Percentiles rank a stretch among this genome's conserved stretches.
Conservation (phyloP, 2,797 vertebrate species). For the Taenioides sp. region DNA sequence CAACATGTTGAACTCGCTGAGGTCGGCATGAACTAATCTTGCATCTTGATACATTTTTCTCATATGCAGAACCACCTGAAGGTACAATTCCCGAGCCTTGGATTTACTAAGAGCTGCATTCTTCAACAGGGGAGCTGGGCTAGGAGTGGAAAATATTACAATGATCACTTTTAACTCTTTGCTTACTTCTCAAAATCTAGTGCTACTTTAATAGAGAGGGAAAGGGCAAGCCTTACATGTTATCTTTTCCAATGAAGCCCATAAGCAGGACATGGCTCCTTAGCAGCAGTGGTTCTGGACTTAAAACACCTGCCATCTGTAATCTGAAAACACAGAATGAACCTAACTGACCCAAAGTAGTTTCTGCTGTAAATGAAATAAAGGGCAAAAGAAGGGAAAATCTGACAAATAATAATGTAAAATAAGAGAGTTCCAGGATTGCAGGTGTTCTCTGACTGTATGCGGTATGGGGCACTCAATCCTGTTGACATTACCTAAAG, state of each 20-base stretch:
- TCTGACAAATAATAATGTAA: too few relatives aligned
- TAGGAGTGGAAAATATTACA: conserved; percentile 46
- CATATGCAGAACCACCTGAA: conserved; percentile 92
- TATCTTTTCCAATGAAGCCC: conserved; percentile 92
- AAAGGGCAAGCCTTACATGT: conserved; percentile 78
- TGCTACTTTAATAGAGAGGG: neutral
- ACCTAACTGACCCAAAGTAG: neutral
- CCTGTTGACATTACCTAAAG: too few relatives aligned
- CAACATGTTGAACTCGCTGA: conserved; percentile 98
- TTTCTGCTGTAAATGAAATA: neutral
- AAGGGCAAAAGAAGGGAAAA: too few relatives aligned
- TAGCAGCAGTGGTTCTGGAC: conserved; percentile 90
- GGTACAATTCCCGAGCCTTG: conserved; percentile 89
- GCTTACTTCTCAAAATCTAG: neutral
- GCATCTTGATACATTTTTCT: conserved; percentile 93
- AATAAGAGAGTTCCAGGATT: too few relatives aligned
- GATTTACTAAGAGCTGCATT: conserved; percentile 86
- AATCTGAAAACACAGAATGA: conserved; percentile 71
- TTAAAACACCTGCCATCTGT: conserved; percentile 86
- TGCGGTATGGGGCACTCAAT: too few relatives aligned
- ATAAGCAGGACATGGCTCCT: conserved; percentile 94
- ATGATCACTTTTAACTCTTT: neutral
- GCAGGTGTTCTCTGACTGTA: too few relatives aligned
- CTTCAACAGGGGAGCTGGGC: conserved; percentile 93
- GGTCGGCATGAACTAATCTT: conserved; percentile 92